phyloP scores from a whole-genome alignment of 2,113 vertebrate genomes.

The Colaptes auratus region DNA sequence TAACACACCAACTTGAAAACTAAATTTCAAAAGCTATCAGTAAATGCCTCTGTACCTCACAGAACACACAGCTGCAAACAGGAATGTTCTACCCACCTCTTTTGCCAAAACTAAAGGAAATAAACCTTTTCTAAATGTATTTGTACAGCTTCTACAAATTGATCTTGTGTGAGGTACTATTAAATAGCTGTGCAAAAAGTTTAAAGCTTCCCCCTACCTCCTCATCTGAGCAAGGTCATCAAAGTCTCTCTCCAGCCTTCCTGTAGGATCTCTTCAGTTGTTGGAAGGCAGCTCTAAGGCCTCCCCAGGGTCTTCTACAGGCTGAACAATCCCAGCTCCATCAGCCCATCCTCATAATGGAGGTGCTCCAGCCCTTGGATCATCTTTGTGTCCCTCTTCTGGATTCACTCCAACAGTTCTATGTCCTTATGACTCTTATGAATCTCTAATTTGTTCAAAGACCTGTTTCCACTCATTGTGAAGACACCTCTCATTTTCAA shows the following conservation, averaged over 20 bases:
- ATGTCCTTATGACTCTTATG: no score
- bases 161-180: fast-evolving
- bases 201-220: not conserved
- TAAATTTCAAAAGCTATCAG: not conserved
- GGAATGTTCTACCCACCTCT: not conserved
- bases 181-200: fast-evolving
- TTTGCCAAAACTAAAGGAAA: not conserved
- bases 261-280: no score
- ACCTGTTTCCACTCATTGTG: not conserved
- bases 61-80: not conserved
- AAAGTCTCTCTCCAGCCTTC: not conserved
- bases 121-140: not conserved
- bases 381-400: no score
- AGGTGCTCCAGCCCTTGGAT: no score
- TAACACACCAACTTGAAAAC: not conserved
- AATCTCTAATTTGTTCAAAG: not conserved
- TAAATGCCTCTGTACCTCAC: not conserved
- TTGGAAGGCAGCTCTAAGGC: no score
- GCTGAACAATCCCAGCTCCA: no score
- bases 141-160: not conserved
- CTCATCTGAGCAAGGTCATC: not conserved
- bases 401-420: no score
- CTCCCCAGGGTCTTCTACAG: no score
- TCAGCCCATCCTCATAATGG: no score
- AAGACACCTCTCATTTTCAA: not conserved